Evolutionary conservation across 2,888 invertebrate genomes (phyloP).

Genomic region (Chymomyza procnemis): DNA sequence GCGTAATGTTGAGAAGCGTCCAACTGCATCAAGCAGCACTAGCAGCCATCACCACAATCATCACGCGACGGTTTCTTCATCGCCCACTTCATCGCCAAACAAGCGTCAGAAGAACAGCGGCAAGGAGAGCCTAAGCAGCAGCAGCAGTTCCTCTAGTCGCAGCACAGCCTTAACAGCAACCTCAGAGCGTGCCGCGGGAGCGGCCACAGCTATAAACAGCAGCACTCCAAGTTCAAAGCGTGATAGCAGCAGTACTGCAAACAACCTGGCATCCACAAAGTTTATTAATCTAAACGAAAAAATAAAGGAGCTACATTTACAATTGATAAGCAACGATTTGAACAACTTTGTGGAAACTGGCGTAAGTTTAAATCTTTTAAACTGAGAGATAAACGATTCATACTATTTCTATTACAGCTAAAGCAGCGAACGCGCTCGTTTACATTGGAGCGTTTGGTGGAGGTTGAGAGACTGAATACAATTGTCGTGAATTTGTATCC

Average conservation of each 20-base stretch:
- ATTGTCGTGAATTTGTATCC: slow-evolving; percentile 94
- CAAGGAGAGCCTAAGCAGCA: slow-evolving; percentile 44
- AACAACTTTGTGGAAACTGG: slow-evolving; percentile 76
- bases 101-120: slow-evolving; percentile 71
- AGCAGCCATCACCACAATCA: slow-evolving; percentile 55
- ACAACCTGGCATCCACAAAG: slow-evolving; percentile 48
- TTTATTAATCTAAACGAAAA: slow-evolving; percentile 78
- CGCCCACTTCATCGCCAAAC: slow-evolving; percentile 74
- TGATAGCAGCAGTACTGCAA: slow-evolving; percentile 17
- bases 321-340: slow-evolving; percentile 76
- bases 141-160: slow-evolving; percentile 61
- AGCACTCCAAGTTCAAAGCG: slow-evolving; percentile 19
- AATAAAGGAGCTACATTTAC: slow-evolving; percentile 76
- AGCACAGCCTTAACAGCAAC: slow-evolving; percentile 31
- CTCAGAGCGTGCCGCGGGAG: slow-evolving; percentile 23
- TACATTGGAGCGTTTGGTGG: slow-evolving; percentile 90
- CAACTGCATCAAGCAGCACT: slow-evolving; percentile 33
- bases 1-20: slow-evolving; percentile 6
- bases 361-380: slow-evolving; percentile 61
- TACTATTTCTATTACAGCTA: slow-evolving; percentile 62
- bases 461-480: slow-evolving; percentile 91
- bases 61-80: slow-evolving; percentile 48
- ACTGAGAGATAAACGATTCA: not conserved
- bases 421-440: slow-evolving; percentile 81
- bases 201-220: slow-evolving; percentile 42